Conservation (phyloP, 2,113 vertebrate species). For the Gila orcuttii region DNA sequence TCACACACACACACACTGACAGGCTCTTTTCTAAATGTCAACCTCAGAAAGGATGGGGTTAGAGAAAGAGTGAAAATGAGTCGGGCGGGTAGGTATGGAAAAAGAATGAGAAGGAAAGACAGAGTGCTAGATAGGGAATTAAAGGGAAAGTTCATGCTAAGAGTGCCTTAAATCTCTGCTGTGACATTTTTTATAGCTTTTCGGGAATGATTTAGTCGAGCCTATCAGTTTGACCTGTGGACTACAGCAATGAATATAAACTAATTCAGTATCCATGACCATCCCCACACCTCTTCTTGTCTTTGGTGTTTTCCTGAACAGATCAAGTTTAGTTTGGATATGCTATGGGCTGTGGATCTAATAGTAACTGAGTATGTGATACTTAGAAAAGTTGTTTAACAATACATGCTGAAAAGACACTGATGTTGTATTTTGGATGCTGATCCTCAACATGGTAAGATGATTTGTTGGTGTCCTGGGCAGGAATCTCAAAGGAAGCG, state of each 20-base stretch:
- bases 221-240: conserved; percentile 38
- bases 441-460: neutral
- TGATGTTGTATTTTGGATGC: neutral
- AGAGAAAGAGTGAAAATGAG: conserved; percentile 32
- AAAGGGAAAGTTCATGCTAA: conserved; percentile 43
- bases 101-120: conserved; percentile 33
- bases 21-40: conserved; percentile 58
- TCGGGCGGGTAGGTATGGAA: neutral
- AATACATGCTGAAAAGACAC: neutral
- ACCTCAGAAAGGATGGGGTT: conserved; percentile 34
- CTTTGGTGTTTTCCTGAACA: neutral
- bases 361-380: neutral
- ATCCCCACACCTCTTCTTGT: neutral
- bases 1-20: conserved; percentile 16
- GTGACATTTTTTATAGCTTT: conserved; percentile 61
- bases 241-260: conserved; percentile 53
- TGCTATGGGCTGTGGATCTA: neutral
- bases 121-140: conserved; percentile 9
- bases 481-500: neutral
- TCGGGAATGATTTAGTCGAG: conserved; percentile 56
- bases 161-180: conserved; percentile 56
- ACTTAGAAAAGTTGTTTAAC: neutral
- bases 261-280: conserved; percentile 55
- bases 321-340: neutral
- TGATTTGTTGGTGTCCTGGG: neutral